Evolutionary conservation across 2,888 invertebrate species (phyloP).

Genomic region (Oligia fasciuncula): DNA sequence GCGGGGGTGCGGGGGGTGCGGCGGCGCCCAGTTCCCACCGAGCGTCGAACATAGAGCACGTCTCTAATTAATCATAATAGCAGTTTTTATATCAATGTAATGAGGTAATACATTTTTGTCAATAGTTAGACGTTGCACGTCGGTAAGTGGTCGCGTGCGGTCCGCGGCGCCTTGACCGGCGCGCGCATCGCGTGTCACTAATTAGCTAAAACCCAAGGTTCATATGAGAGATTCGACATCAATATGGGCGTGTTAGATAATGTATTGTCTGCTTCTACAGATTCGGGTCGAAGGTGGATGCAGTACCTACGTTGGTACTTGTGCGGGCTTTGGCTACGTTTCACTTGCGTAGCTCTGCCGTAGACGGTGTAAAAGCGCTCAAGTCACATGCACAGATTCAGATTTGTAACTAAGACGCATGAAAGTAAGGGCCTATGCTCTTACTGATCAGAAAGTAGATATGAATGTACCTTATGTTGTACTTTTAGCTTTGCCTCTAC

Average conservation of each 20-base stretch:
- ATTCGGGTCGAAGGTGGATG: conserved; percentile 43
- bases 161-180: conserved; percentile 60
- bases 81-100: conserved; percentile 45
- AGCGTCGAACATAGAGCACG: conserved; percentile 32
- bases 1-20: too few relatives aligned
- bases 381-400: too few relatives aligned
- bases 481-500: background rate
- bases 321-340: background rate
- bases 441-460: background rate
- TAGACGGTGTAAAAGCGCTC: background rate
- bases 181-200: conserved; percentile 60
- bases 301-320: conserved; percentile 2
- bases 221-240: conserved; percentile 64
- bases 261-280: conserved; percentile 48
- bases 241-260: conserved; percentile 58
- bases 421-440: background rate
- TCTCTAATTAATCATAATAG: conserved; percentile 57
- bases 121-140: conserved; percentile 43
- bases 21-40: conserved; percentile 39
- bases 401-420: too few relatives aligned
- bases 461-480: too few relatives aligned
- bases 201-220: conserved; percentile 57
- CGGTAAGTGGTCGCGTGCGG: conserved; percentile 38
- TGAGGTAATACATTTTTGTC: conserved; percentile 61
- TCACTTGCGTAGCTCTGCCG: background rate